These are phyloP conservation scores for Palythoa caribaeorum DNA, from an alignment of 92 coral and sea anemone species.

Conservation along the genomic window DNA sequence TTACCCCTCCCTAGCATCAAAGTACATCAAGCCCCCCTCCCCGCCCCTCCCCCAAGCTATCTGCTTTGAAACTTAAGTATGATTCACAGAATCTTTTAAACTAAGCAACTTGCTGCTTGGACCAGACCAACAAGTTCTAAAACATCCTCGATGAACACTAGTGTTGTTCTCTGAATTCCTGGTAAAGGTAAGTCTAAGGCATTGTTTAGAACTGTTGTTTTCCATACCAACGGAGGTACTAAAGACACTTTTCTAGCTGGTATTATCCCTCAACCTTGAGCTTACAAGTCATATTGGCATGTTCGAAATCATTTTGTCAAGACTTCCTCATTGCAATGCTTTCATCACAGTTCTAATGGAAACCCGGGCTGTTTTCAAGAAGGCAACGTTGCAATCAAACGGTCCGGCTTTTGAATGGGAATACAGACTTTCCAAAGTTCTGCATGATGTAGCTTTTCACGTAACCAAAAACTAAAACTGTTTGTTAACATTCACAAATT, in stretches of 20 bases:
- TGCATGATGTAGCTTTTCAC: background rate
- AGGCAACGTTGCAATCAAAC: background rate
- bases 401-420: background rate
- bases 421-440: background rate
- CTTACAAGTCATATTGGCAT: background rate
- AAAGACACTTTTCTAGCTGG: background rate
- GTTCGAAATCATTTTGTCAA: background rate
- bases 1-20: background rate
- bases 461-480: background rate
- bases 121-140: background rate
- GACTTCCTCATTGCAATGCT: background rate
- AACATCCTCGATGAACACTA: background rate
- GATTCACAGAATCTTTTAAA: background rate
- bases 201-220: background rate
- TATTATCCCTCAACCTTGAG: background rate
- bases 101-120: background rate
- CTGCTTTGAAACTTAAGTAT: background rate
- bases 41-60: background rate
- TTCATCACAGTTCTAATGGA: background rate
- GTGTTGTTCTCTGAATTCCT: background rate
- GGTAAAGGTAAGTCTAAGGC: background rate
- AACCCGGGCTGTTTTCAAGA: background rate
- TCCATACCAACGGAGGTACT: background rate
- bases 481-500: background rate
- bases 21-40: background rate